A percentile compares a stretch with the other conserved stretches of the same genome.
These are phyloP conservation scores for Saguinus midas DNA, from an alignment of 2,113 vertebrate species.

Conservation along the genomic window DNA sequence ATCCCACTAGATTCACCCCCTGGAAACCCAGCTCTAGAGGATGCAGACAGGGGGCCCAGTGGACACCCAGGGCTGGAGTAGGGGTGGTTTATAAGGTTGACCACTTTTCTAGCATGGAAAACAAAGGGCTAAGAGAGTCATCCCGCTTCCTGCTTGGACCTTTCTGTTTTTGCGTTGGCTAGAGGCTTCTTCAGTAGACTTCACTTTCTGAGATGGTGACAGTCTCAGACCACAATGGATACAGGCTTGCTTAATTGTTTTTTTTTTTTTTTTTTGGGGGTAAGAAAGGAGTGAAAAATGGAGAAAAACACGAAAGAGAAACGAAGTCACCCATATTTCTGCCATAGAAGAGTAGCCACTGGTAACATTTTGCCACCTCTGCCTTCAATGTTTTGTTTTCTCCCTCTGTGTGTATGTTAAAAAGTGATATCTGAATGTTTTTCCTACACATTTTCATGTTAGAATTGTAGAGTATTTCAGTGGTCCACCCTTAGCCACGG, in stretches of 20 bases:
- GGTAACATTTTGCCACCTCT: not conserved
- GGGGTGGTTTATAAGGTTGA: not conserved
- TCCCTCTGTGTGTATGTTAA: not conserved
- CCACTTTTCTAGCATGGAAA: not conserved
- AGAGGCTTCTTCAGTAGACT: not conserved
- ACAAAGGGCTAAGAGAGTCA: not conserved
- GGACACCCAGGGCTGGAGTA: not conserved
- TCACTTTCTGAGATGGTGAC: not conserved
- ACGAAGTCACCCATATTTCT: not conserved
- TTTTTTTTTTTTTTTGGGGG: not conserved
- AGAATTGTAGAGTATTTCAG: not conserved
- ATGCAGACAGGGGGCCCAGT: no score
- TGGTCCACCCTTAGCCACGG: not conserved
- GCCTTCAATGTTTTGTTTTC: not conserved
- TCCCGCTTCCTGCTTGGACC: not conserved
- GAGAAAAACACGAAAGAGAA: not conserved
- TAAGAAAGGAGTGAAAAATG: not conserved
- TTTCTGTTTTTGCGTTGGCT: not conserved
- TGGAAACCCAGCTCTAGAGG: not conserved
- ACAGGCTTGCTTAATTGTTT: not conserved
- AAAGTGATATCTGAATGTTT: not conserved
- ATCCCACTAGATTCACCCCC: no score
- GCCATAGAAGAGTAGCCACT: not conserved
- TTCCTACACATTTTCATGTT: not conserved
- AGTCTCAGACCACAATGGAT: fast-evolving